A percentile compares a stretch with the other conserved stretches of the same genome.
These are phyloP conservation scores for Poliocrania exsul DNA, from an alignment of 2,797 vertebrate genomes.

Conservation along the genomic window DNA sequence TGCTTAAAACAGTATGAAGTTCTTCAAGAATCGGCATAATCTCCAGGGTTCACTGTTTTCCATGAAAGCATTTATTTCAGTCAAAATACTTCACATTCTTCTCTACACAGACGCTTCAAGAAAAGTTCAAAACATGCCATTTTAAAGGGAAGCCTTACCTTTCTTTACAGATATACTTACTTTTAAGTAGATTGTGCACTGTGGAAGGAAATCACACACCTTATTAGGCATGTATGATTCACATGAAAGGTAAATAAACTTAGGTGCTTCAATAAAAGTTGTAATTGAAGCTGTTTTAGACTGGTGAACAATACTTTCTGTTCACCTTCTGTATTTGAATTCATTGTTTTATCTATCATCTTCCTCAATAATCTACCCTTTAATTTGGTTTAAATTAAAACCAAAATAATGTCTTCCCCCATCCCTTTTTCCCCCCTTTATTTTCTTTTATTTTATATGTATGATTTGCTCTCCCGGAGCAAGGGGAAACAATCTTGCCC, in stretches of 20 bases:
- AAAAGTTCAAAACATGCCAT: constrained; percentile 59
- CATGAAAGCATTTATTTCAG: constrained; percentile 76
- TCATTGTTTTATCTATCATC: not conserved
- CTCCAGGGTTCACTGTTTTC: constrained; percentile 77
- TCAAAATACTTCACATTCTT: constrained; percentile 75
- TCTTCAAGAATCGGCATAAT: constrained; percentile 72
- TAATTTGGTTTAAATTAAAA: not conserved
- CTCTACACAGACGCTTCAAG: constrained; percentile 65
- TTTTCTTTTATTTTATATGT: not conserved
- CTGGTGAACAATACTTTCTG: not conserved
- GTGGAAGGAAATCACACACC: not conserved
- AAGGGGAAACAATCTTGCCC: constrained; percentile 59
- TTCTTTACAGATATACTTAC: not conserved
- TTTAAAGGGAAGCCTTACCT: constrained; percentile 30
- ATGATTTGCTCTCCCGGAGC: constrained; percentile 36
- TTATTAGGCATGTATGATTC: not conserved
- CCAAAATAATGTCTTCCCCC: not conserved
- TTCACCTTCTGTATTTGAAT: not conserved
- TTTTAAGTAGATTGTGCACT: not conserved
- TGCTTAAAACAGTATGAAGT: constrained; percentile 79
- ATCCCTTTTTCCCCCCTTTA: not conserved
- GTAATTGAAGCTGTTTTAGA: not conserved
- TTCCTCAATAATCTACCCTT: not conserved
- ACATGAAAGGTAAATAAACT: not conserved
- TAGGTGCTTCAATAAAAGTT: not conserved